Evolutionary conservation across 2,113 vertebrate species (phyloP).

Genomic region (Aptenodytes patagonicus): DNA sequence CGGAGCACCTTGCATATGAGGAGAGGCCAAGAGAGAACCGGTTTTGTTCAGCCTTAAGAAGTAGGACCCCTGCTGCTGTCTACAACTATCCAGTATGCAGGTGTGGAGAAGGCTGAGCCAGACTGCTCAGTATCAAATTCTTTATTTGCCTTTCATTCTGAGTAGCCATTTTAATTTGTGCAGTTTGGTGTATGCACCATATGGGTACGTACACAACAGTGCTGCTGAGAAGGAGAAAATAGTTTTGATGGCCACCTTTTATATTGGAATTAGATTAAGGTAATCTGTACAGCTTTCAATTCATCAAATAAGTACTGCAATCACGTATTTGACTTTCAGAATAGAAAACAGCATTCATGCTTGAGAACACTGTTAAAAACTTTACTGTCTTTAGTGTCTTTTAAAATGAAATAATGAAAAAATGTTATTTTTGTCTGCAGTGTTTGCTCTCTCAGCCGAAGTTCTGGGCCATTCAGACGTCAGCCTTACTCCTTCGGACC

Average conservation of each 20-base stretch:
- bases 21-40: background rate
- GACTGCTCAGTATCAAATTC: background rate
- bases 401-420: background rate
- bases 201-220: background rate
- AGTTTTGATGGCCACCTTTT: background rate
- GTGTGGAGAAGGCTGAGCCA: background rate
- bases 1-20: background rate
- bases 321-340: background rate
- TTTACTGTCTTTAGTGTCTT: background rate
- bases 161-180: background rate
- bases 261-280: background rate
- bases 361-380: background rate
- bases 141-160: background rate
- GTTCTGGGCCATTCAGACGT: conserved; percentile 92
- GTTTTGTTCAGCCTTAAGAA: background rate
- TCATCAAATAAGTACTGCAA: background rate
- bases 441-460: conserved; percentile 91
- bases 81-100: background rate
- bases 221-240: background rate
- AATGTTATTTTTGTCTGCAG: conserved; percentile 64
- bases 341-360: background rate
- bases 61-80: background rate
- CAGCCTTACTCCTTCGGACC: conserved; percentile 86
- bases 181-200: background rate
- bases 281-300: background rate